phyloP scores from a whole-genome alignment of 2,113 vertebrate species.

The Cyprinodon tularosa region DNA sequence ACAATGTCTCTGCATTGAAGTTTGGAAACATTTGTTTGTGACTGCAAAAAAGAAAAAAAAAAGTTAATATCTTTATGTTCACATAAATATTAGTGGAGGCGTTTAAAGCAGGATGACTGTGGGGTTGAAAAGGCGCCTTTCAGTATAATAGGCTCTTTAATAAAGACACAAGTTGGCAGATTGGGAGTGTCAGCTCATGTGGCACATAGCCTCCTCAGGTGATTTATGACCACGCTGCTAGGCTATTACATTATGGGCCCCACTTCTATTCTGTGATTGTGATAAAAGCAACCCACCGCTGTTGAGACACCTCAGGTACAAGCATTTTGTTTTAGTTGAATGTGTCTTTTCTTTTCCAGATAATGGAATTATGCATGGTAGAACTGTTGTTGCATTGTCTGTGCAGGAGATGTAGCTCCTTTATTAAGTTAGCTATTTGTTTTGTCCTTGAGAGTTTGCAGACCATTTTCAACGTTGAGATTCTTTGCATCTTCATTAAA shows the following conservation, averaged over 20 bases:
- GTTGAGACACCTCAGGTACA: slow-evolving; percentile 44
- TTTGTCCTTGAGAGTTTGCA: slow-evolving; percentile 52
- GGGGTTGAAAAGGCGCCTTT: slow-evolving; percentile 15
- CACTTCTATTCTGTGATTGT: slow-evolving; percentile 38
- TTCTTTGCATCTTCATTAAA: slow-evolving; percentile 42
- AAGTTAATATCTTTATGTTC: slow-evolving; percentile 39
- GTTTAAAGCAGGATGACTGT: slow-evolving; percentile 21
- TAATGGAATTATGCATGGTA: slow-evolving; percentile 49
- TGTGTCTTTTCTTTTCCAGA: slow-evolving; percentile 50
- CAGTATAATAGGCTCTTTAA: slow-evolving; percentile 69
- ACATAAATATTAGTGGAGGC: slow-evolving; percentile 38
- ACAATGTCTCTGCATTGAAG: slow-evolving; percentile 4
- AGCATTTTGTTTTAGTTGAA: slow-evolving; percentile 55
- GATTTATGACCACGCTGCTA: slow-evolving; percentile 74
- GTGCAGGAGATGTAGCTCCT: slow-evolving; percentile 43
- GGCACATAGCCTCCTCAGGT: slow-evolving; percentile 66
- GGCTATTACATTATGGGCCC: slow-evolving; percentile 72
- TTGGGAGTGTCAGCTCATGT: slow-evolving; percentile 70
- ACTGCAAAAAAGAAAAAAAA: slow-evolving; percentile 22
- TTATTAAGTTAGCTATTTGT: slow-evolving; percentile 32
- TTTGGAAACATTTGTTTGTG: slow-evolving; percentile 26
- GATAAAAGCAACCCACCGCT: slow-evolving; percentile 61
- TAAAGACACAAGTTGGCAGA: slow-evolving; percentile 75
- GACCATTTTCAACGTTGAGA: slow-evolving; percentile 8
- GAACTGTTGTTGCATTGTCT: slow-evolving; percentile 51